Evolutionary conservation across 2,888 invertebrate genomes (phyloP).

Genomic region (Arrhopalites spinosus): DNA sequence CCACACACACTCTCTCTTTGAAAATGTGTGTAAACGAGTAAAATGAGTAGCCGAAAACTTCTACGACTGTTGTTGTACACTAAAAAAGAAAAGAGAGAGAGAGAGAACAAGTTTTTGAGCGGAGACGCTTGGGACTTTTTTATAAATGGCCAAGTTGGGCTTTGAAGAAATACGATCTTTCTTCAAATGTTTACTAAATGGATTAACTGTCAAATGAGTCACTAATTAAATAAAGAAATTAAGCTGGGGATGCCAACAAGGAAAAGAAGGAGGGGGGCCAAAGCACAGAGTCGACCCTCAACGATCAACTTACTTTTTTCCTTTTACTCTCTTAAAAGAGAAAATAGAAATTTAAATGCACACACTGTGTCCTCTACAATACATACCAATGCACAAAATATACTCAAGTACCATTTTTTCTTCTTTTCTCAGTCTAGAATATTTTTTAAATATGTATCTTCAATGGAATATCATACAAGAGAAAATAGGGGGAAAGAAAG

Average conservation of each 20-base stretch:
- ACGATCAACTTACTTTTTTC: no score
- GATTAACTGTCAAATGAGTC: slow-evolving; percentile 52
- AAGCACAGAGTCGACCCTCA: no score
- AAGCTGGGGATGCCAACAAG: slow-evolving; percentile 35
- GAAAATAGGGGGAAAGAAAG: no score
- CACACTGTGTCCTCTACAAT: no score
- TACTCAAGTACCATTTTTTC: no score
- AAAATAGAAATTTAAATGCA: not conserved
- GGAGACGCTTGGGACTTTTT: slow-evolving; percentile 29
- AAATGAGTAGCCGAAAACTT: slow-evolving; percentile 9
- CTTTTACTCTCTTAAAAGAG: not conserved
- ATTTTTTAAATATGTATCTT: no score
- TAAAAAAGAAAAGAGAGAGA: not conserved
- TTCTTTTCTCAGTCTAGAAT: no score
- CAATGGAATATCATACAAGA: no score
- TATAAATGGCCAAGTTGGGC: slow-evolving; percentile 23
- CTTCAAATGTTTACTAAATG: slow-evolving; percentile 48
- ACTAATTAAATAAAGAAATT: slow-evolving; percentile 53
- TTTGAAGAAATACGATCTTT: slow-evolving; percentile 40
- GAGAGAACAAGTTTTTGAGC: not conserved
- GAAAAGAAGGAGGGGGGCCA: slow-evolving; percentile 28
- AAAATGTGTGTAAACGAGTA: not conserved
- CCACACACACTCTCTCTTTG: not conserved
- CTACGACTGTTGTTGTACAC: not conserved
- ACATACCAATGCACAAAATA: no score